Percentiles rank a stretch among this genome's conserved stretches.
Conservation (phyloP, 2,888 invertebrate genomes). For the Ennomos quercinarius region DNA sequence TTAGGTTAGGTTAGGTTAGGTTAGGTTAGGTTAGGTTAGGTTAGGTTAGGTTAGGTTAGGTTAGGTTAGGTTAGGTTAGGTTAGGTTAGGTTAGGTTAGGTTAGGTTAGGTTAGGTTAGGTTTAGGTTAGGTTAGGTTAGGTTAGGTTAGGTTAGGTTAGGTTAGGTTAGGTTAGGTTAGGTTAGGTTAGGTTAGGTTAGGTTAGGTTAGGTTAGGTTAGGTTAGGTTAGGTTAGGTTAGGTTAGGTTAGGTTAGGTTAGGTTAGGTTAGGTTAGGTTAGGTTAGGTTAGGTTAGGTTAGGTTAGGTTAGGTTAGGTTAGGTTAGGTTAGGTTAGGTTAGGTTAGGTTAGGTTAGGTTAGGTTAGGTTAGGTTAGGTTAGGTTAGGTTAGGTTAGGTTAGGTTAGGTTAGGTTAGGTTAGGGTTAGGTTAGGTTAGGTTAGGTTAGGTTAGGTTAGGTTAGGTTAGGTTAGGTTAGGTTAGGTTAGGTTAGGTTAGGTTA, state of each 20-base stretch:
- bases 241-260: conserved; percentile 29
- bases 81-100: conserved; percentile 41
- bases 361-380: conserved; percentile 40
- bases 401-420: too few species aligned
- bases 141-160: conserved; percentile 30
- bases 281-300: too few species aligned
- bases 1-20: conserved; percentile 39
- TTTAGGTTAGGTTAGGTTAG: conserved; percentile 38
- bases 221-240: too few species aligned
- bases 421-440: too few species aligned
- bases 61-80: conserved; percentile 43
- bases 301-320: too few species aligned
- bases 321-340: conserved; percentile 40
- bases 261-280: too few species aligned
- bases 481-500: too few species aligned
- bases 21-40: conserved; percentile 32
- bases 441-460: too few species aligned
- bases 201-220: conserved; percentile 30
- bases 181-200: conserved; percentile 27
- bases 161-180: conserved; percentile 21
- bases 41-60: conserved; percentile 38
- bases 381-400: conserved; percentile 41
- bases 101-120: conserved; percentile 40
- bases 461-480: too few species aligned
- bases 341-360: conserved; percentile 40